Conservation (phyloP, 2,113 vertebrate genomes). For the Microtus richardsoni region DNA sequence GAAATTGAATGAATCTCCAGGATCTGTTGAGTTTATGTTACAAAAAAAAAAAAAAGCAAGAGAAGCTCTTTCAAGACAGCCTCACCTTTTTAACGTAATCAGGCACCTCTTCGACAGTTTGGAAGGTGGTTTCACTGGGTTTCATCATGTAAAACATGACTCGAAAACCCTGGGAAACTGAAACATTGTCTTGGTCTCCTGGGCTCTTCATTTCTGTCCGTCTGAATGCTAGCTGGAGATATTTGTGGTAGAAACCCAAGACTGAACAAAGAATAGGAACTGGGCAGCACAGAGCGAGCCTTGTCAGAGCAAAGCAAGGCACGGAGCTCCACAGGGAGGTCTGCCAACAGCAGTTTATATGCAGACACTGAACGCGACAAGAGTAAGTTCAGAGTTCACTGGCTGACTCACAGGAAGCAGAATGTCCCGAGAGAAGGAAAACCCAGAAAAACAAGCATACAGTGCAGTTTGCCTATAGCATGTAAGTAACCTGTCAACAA, state of each 20-base stretch:
- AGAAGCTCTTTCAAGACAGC: background rate
- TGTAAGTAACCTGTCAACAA: background rate
- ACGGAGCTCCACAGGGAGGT: background rate
- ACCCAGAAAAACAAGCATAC: background rate
- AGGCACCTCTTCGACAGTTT: conserved; percentile 90
- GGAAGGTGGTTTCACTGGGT: conserved; percentile 91
- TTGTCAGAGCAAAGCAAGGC: conserved; percentile 49
- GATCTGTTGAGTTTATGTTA: background rate
- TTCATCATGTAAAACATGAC: conserved; percentile 90
- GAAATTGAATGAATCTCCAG: conserved; percentile 34
- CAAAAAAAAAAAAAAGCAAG: background rate
- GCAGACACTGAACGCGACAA: background rate
- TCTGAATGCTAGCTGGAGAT: conserved; percentile 63
- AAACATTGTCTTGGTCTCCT: conserved; percentile 5
- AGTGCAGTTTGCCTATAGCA: background rate
- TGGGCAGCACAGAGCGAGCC: conserved; percentile 49
- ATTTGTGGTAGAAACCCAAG: conserved; percentile 54
- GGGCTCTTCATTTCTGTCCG: conserved; percentile 63
- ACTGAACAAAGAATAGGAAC: background rate
- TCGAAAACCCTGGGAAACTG: conserved; percentile 85
- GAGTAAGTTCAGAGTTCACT: conserved; percentile 50
- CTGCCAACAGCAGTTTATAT: background rate
- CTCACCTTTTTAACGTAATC: conserved; percentile 93
- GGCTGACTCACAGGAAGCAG: background rate
- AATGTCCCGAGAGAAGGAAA: background rate